Evolutionary conservation across 2,113 vertebrate species (phyloP), one percentile per base, ranked within the genome.

Genomic region (Chunga burmeisteri): DNA sequence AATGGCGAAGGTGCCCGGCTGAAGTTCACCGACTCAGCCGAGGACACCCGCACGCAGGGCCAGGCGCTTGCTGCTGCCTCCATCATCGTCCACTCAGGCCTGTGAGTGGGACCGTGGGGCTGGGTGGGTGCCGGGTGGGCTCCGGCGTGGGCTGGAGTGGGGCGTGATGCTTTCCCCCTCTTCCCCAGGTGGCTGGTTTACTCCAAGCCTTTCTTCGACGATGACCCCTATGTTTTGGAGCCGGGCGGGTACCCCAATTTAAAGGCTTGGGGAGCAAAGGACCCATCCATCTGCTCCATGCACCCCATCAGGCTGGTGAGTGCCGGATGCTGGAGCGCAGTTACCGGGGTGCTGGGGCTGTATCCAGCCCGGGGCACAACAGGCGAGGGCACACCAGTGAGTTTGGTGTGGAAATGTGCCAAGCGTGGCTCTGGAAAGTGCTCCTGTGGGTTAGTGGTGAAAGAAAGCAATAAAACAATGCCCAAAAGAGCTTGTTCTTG

Each of bases 241-340:
- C 98, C 99, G 1, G 99, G 99, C 3, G 98, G 99, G 4, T 99
- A 99, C 73, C 65, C 98, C 50, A 99, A 61, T 81, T 98, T 98
- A 29, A 98, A 98, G n/a, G 97, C 99, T 21, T 99, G 99, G 99
- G 98, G 99, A 23, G 98, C 98, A 19, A 98, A 98, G 52, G 96
- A 99, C 19, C 97, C 98, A 1, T 98, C 98, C 3, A 98, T 99
- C 96, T 98, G 97, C 50, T 99, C 99, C 21, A 50, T 99, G 81
- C 99, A 99, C 87, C 99, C 99, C 25, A 97, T 99, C 92, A 99
- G 98, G 98, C 97, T 99, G 93, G 99, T 99, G 97, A 98, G 99
- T 71, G 72, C 52, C 2, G 1, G 14, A 2, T 56, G 36, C 75
- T 13, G 75, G 44, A 8, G 23, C 0, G 8, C 1, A 2, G 25